Evolutionary conservation across 2,113 vertebrate genomes (phyloP), one percentile per base, ranked within the genome.

Genomic region (Neogale vison): DNA sequence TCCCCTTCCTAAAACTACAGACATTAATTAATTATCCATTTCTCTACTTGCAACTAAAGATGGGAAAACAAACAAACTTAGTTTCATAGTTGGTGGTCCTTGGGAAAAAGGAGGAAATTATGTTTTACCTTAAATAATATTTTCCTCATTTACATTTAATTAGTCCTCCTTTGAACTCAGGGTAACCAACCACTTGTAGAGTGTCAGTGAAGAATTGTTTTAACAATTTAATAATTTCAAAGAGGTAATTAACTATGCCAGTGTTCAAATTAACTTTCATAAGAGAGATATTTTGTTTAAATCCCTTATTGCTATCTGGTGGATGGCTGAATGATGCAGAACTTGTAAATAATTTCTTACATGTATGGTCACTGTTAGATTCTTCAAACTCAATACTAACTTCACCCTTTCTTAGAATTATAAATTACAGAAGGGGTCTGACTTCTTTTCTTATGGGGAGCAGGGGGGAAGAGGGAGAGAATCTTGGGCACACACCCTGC

Each of bases 251-350:
- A 96, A 55, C 96, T 98, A 90, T 57, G 97, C 96, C 97, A 93
- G 96, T 98, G 88, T 93, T 97, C 96, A 97, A 98, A 98, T 97
- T 87, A 98, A 69, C 90, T 98, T 98, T 95, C 50, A 14, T 69
- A 31, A 45, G 39, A 83, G 82, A 85, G 80, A 90, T 97, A 42
- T 96, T 90, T 97, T 95, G 80, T 87, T 96, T 45, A 98, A 97
- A 96, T 89, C 72, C 69, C 79, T 93, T 95, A 86, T 93, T 96
- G 47, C 10, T 98, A 36, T 47, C 63, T 96, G 63, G 84, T 92
- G 82, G 80, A 95, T 90, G 77, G 61, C 34, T 93, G 77, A 93
- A 93, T 57, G n/a, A 85, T 88, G 77, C 36, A 21, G 0, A n/a
- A 86, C 26, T 42, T 3, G 77, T 72, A 97, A 98, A 98, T 74